These are phyloP conservation scores for Rhagium mordax DNA, from an alignment of 2,888 invertebrate species.

Conservation along the genomic window DNA sequence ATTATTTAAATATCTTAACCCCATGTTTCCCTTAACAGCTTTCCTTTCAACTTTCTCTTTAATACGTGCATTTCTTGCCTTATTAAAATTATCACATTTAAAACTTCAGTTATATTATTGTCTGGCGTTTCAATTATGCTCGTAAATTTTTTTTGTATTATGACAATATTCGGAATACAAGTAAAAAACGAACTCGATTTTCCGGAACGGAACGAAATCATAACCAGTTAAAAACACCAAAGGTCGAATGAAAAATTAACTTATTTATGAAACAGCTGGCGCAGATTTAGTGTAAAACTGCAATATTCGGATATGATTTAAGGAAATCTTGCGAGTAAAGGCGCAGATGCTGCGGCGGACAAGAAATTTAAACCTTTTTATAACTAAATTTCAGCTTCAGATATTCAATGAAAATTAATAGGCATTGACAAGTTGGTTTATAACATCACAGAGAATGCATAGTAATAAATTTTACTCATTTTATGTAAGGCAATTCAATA, in stretches of 20 bases:
- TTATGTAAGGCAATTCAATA: too few relatives aligned
- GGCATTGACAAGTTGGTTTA: too few relatives aligned
- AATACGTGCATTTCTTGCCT: neutral
- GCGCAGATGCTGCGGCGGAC: neutral
- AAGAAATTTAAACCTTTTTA: neutral
- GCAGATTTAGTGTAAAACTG: constrained; percentile 24
- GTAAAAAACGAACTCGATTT: too few relatives aligned
- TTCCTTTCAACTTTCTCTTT: neutral
- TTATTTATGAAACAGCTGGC: constrained; percentile 20
- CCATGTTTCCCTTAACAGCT: neutral
- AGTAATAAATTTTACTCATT: too few relatives aligned
- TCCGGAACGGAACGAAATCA: neutral
- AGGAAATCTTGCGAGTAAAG: constrained; percentile 8
- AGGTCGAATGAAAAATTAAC: constrained; percentile 19
- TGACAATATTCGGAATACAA: too few relatives aligned
- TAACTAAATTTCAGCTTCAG: too few relatives aligned
- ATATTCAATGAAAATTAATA: too few relatives aligned
- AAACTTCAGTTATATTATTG: too few relatives aligned
- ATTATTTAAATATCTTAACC: constrained; percentile 14
- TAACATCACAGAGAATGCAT: too few relatives aligned
- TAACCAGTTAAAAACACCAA: neutral
- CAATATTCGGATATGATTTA: constrained; percentile 16
- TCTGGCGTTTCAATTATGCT: too few relatives aligned
- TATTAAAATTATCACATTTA: too few relatives aligned
- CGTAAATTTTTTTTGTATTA: too few relatives aligned